Conservation (phyloP, 2,113 vertebrate species). For the Tragulus kanchil region DNA sequence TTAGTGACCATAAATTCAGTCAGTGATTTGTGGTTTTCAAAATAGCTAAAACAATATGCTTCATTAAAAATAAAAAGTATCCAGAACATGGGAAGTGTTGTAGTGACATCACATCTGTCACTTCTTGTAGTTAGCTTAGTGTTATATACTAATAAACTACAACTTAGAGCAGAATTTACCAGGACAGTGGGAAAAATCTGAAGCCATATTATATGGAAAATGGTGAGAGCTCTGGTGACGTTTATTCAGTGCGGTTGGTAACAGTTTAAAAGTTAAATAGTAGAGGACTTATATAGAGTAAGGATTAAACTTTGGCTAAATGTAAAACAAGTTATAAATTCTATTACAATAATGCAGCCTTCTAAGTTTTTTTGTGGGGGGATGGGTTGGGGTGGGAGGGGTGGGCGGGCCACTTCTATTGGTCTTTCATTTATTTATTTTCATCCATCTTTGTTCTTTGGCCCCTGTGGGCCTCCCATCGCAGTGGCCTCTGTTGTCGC, state of each 20-base stretch:
- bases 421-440: too few species aligned
- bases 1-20: conserved; percentile 22
- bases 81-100: background rate
- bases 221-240: background rate
- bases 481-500: too few species aligned
- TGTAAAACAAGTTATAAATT: conserved; percentile 26
- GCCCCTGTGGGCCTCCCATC: too few species aligned
- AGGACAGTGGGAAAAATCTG: background rate
- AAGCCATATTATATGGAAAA: background rate
- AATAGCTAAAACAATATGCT: conserved; percentile 29
- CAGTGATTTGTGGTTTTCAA: background rate
- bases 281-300: background rate
- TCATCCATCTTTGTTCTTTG: too few species aligned
- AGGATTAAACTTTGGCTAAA: conserved; percentile 2
- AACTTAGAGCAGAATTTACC: background rate
- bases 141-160: background rate
- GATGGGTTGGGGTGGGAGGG: too few species aligned
- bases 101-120: background rate
- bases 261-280: conserved; percentile 40
- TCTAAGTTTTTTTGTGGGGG: background rate
- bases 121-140: background rate
- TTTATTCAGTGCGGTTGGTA: background rate
- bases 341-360: background rate
- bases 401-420: too few species aligned
- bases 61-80: background rate